Evolutionary conservation across 2,113 vertebrate genomes (phyloP), one percentile per base, ranked within the genome.

Genomic region (Strigops habroptila): DNA sequence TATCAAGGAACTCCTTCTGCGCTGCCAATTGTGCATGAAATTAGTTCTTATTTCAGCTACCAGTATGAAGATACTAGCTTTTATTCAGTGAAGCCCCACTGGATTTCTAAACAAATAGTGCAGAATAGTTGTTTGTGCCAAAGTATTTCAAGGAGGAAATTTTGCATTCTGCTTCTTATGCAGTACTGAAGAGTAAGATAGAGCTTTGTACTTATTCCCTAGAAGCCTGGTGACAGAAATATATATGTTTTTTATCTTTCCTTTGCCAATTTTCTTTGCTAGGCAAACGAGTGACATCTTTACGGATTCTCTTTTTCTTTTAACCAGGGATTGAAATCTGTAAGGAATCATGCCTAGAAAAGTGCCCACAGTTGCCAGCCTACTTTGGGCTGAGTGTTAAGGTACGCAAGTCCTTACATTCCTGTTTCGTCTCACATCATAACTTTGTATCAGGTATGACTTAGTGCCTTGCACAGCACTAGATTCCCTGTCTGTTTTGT

Each of bases 1-100:
- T 95, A 97, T 84, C 90, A 95, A 91, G 88, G 87, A 96, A 95
- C 81, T 98, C 95, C 94, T 97, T 97, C 94, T 93, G 96, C 67
- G 73, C 88, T 97, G 94, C 91, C 96, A 98, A 94, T 98, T 97
- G 95, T 96, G 97, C 96, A 96, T 97, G 95, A 98, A 98, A 97
- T 98, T 97, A 97, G 93, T 96, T 97, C 97, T 97, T 82, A 95
- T 91, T 97, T 97, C 96, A 96, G 41, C 95, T 91, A 96, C 93
- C 95, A 95, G 49, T 91, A 77, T 88, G 97, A 95, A 95, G 88
- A 96, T 88, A 88, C 85, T 77, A 60, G 75, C 93, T 97, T 92
- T 95, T 95, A 94, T 97, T 97, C 91, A 89, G 80, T 62, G 84
- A 97, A 96, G 65, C 67, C 92, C 76, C 90, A 86, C 68, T 96